Evolutionary conservation across 23 tunicate genomes (phyloP).

Genomic region (Ciona savignyi): DNA sequence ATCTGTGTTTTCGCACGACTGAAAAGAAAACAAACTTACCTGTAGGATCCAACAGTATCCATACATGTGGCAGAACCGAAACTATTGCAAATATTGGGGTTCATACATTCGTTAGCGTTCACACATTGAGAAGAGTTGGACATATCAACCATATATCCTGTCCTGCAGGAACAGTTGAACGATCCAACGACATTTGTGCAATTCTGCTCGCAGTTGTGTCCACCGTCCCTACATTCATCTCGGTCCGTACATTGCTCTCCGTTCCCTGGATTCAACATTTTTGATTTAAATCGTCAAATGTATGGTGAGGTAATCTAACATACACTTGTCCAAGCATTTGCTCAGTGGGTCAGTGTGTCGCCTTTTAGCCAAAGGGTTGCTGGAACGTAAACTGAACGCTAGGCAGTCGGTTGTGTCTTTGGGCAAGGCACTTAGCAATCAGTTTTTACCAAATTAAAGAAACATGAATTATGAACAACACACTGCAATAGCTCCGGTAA

Average conservation of each 20-base stretch:
- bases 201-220: neutral
- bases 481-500: too few relatives aligned
- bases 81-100: neutral
- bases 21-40: neutral
- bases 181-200: neutral
- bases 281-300: too few relatives aligned
- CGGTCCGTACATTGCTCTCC: neutral
- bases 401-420: too few relatives aligned
- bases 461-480: neutral
- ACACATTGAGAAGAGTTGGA: neutral
- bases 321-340: too few relatives aligned
- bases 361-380: too few relatives aligned
- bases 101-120: neutral
- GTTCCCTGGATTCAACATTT: neutral
- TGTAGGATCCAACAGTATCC: neutral
- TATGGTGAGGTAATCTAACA: too few relatives aligned
- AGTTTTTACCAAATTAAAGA: too few relatives aligned
- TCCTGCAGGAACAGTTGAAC: neutral
- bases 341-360: too few relatives aligned
- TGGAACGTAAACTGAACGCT: too few relatives aligned
- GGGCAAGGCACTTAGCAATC: too few relatives aligned
- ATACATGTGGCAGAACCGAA: neutral
- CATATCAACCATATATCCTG: neutral
- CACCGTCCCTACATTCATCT: neutral
- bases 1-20: too few relatives aligned